These are phyloP conservation scores for Spilosoma lubricipeda DNA, from an alignment of 2,888 invertebrate species.

Conservation along the genomic window DNA sequence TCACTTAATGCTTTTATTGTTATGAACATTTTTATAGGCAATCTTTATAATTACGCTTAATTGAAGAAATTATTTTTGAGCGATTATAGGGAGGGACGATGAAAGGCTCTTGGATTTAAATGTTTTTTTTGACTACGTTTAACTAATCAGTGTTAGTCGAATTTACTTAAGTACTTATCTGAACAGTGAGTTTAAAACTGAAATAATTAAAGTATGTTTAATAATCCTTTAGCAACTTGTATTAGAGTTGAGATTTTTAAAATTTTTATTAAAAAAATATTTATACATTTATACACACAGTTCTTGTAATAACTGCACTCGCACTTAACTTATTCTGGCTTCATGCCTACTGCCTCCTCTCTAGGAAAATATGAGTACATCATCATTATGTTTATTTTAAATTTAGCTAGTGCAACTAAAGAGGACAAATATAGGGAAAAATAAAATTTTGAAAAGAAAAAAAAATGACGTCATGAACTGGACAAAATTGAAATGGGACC, in stretches of 20 bases:
- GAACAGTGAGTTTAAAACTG: background rate
- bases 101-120: background rate
- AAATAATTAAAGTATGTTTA: background rate
- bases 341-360: background rate
- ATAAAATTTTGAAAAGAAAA: too few species aligned
- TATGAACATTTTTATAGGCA: conserved; percentile 32
- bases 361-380: background rate
- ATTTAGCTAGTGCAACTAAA: background rate
- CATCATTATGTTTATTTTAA: background rate
- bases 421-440: background rate
- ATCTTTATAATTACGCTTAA: conserved; percentile 31
- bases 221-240: background rate
- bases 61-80: conserved; percentile 28
- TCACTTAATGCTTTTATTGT: conserved; percentile 39
- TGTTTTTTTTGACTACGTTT: background rate
- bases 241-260: background rate
- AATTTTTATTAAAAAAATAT: too few species aligned
- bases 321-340: background rate
- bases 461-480: too few species aligned
- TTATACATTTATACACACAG: background rate
- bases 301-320: background rate
- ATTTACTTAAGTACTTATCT: background rate
- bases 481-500: too few species aligned
- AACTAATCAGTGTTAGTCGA: background rate
- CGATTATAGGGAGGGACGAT: conserved; percentile 13